These are phyloP conservation scores for Laupala kohalensis DNA, from an alignment of 1,140 invertebrate genomes.

Conservation along the genomic window DNA sequence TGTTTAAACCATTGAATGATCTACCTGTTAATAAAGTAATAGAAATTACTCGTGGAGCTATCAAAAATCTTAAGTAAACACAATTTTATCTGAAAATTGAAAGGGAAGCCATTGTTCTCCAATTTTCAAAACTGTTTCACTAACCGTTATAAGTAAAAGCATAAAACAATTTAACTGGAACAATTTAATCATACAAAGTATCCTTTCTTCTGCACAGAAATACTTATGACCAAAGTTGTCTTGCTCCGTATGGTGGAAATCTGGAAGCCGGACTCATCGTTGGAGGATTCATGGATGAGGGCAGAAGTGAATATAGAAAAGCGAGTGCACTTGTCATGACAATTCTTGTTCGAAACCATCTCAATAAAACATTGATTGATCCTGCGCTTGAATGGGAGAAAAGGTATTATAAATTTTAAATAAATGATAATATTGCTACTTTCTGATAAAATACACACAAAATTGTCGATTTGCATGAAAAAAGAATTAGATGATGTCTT, in stretches of 20 bases:
- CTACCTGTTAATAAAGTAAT: no score
- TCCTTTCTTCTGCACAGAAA: background rate
- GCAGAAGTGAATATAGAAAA: conserved; percentile 32
- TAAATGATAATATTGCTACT: background rate
- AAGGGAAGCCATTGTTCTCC: no score
- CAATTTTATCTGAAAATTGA: no score
- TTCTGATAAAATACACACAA: background rate
- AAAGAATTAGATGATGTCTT: background rate
- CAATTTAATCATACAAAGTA: background rate
- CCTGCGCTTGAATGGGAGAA: conserved; percentile 63
- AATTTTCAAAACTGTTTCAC: no score
- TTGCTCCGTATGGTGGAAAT: conserved; percentile 71
- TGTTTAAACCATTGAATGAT: no score
- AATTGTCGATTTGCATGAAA: background rate
- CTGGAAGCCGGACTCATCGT: conserved; percentile 65
- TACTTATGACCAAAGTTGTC: conserved; percentile 37
- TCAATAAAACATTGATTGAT: conserved; percentile 34
- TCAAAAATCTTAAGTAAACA: no score
- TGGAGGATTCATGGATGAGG: conserved; percentile 47
- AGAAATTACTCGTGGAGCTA: no score
- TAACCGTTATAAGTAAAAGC: no score
- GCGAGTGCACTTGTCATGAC: conserved; percentile 60
- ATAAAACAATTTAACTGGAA: no score
- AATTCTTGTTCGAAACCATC: conserved; percentile 57
- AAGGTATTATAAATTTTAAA: background rate